These are phyloP conservation scores for Drosophila antonietae DNA, from an alignment of 2,888 invertebrate species.

Conservation along the genomic window DNA sequence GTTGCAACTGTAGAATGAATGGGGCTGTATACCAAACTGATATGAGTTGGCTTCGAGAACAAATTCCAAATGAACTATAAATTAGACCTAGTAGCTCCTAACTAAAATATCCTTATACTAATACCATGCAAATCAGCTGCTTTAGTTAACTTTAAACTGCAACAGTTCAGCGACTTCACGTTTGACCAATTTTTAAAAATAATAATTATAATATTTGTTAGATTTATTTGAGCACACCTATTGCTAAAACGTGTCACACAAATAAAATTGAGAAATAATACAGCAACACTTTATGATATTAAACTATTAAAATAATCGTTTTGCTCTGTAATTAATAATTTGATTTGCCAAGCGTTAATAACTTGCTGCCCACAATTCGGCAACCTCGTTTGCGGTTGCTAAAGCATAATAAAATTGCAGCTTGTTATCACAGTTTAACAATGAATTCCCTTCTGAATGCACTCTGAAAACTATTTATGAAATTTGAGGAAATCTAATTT, in stretches of 20 bases:
- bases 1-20: neutral
- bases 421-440: slow-evolving; percentile 16
- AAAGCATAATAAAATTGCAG: slow-evolving; percentile 32
- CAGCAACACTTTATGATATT: neutral
- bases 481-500: slow-evolving; percentile 42
- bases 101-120: no score
- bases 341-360: neutral
- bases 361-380: neutral
- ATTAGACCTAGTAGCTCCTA: neutral
- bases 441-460: slow-evolving; percentile 5
- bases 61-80: neutral
- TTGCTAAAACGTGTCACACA: no score
- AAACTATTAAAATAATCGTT: neutral
- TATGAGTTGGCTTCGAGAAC: neutral
- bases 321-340: neutral
- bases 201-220: no score
- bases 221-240: no score
- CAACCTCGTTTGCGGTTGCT: neutral
- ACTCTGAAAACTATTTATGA: slow-evolving; percentile 30
- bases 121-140: neutral
- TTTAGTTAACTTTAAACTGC: no score
- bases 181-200: no score
- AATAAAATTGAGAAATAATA: no score
- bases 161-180: no score
- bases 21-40: neutral